phyloP scores from a whole-genome alignment of 2,888 invertebrate genomes.

The Epicampocera succincta region DNA sequence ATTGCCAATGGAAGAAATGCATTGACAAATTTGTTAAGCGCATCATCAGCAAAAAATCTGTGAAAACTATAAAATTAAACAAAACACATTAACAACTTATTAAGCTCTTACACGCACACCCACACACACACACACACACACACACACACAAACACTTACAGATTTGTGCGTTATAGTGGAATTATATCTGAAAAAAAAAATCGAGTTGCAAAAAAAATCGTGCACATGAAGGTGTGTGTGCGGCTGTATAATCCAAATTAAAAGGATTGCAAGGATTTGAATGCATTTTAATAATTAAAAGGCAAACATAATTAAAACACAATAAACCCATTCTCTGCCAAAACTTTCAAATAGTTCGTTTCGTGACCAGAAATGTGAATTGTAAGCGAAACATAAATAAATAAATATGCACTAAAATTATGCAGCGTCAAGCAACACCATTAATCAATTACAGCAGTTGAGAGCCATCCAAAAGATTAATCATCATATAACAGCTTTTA shows the following conservation, averaged over 20 bases:
- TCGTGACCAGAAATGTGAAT: not conserved
- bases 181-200: slow-evolving; percentile 13
- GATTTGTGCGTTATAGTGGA: too few species aligned
- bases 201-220: slow-evolving; percentile 2
- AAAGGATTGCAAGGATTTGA: not conserved
- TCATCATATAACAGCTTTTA: not conserved
- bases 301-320: not conserved
- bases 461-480: not conserved
- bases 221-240: not conserved
- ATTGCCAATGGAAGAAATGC: slow-evolving; percentile 43
- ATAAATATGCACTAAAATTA: not conserved
- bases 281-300: slow-evolving; percentile 18
- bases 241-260: slow-evolving; percentile 9
- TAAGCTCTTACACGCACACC: not conserved
- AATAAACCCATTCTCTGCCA: not conserved
- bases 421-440: not conserved
- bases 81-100: not conserved
- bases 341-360: not conserved
- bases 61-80: not conserved
- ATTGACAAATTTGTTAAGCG: slow-evolving; percentile 62
- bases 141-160: not conserved
- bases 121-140: not conserved
- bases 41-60: slow-evolving; percentile 4
- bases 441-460: slow-evolving; percentile 17
- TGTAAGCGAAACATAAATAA: not conserved